Conservation (phyloP, 2,797 vertebrate genomes). For the Ambastaia sidthimunki region DNA sequence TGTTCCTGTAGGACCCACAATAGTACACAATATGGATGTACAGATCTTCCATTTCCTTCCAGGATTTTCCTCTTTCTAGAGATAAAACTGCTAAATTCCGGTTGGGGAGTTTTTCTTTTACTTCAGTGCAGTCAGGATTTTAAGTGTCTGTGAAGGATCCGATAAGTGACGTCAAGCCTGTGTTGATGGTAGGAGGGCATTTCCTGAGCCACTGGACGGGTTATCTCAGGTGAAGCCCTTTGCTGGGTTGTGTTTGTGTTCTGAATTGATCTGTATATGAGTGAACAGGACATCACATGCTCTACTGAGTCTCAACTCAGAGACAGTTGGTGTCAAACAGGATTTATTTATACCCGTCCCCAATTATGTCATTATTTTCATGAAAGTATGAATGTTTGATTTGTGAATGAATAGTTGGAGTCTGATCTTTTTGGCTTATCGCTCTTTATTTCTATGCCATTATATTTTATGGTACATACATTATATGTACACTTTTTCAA, state of each 20-base stretch:
- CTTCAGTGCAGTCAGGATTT: conserved; percentile 2
- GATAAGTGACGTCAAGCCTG: conserved; percentile 62
- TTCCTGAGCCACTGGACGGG: conserved; percentile 73
- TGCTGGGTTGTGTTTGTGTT: conserved; percentile 37
- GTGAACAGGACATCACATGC: neutral
- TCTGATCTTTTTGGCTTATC: no score
- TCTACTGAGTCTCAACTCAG: neutral
- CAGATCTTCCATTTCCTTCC: conserved; percentile 23
- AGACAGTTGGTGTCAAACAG: no score
- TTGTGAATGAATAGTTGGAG: no score
- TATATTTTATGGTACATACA: no score
- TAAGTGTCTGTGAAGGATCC: conserved; percentile 46
- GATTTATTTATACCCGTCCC: no score
- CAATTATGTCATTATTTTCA: no score
- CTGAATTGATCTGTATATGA: neutral
- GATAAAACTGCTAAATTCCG: conserved; percentile 15
- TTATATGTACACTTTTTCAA: no score
- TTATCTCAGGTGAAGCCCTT: conserved; percentile 62
- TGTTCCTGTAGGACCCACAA: neutral
- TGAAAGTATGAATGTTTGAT: no score
- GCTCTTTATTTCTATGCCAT: no score
- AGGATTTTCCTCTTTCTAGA: conserved; percentile 35
- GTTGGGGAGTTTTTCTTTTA: conserved; percentile 12
- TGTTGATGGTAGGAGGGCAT: conserved; percentile 64
- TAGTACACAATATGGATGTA: neutral